Conservation (phyloP, 2,113 vertebrate species). For the Daubentonia madagascariensis region DNA sequence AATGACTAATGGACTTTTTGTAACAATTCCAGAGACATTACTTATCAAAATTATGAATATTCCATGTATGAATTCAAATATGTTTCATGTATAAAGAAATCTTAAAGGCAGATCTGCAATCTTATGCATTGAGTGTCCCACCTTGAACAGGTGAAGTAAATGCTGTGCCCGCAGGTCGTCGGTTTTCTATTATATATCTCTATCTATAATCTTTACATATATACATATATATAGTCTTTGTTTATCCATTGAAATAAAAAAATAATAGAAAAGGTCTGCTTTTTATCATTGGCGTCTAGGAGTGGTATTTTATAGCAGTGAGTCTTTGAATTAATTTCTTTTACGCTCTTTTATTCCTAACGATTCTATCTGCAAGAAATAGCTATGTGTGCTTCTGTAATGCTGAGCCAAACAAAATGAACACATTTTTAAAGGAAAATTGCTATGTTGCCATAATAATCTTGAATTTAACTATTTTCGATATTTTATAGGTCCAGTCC, state of each 20-base stretch:
- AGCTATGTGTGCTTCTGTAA: background rate
- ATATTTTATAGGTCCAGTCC: background rate
- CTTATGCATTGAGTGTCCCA: background rate
- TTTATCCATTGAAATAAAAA: background rate
- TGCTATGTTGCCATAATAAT: background rate
- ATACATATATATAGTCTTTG: background rate
- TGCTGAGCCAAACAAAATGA: background rate
- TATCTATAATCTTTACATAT: background rate
- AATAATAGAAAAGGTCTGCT: background rate
- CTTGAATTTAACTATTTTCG: slow-evolving; percentile 23
- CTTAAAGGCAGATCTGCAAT: background rate
- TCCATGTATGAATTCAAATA: background rate
- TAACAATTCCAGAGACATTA: background rate
- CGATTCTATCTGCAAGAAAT: background rate
- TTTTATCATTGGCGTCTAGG: background rate
- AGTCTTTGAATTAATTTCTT: background rate
- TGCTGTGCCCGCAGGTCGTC: background rate
- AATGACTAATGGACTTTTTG: background rate
- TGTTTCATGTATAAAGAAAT: background rate
- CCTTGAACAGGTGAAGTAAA: background rate
- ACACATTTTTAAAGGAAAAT: slow-evolving; percentile 16
- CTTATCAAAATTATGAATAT: background rate
- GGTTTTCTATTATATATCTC: background rate
- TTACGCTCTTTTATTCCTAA: background rate
- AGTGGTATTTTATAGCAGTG: background rate